Conservation (phyloP, 2,888 invertebrate genomes). For the Harpalus rubripes region DNA sequence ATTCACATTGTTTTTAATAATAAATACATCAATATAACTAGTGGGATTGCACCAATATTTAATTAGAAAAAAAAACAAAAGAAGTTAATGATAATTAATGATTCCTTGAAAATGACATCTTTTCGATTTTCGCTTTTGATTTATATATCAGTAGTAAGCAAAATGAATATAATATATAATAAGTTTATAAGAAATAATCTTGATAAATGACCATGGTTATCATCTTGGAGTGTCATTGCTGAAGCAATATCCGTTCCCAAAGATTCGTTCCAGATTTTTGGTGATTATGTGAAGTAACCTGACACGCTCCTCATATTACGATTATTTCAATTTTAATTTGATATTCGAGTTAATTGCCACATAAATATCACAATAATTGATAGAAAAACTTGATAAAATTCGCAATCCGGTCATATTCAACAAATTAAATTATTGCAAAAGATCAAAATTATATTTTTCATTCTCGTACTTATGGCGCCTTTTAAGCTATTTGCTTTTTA, state of each 20-base stretch:
- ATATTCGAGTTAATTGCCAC: conserved; percentile 21
- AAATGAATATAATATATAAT: conserved; percentile 50
- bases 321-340: conserved; percentile 31
- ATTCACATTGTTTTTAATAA: no score
- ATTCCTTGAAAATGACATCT: neutral
- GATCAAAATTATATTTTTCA: neutral
- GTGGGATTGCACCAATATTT: no score
- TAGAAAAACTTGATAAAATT: conserved; percentile 1
- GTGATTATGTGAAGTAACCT: conserved; percentile 27
- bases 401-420: neutral
- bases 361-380: conserved; percentile 7
- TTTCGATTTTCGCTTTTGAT: neutral
- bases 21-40: no score
- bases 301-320: conserved; percentile 20
- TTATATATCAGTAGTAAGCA: conserved; percentile 4
- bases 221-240: conserved; percentile 38
- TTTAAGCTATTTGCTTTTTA: neutral
- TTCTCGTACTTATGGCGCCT: neutral
- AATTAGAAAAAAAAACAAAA: no score
- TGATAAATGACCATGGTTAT: conserved; percentile 38
- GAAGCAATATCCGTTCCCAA: conserved; percentile 51
- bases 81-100: neutral
- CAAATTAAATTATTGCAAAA: neutral
- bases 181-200: conserved; percentile 45
- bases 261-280: conserved; percentile 48